Base-by-base conservation (phyloP, 2,113 vertebrate genomes). In the Marmota monax region DNA sequence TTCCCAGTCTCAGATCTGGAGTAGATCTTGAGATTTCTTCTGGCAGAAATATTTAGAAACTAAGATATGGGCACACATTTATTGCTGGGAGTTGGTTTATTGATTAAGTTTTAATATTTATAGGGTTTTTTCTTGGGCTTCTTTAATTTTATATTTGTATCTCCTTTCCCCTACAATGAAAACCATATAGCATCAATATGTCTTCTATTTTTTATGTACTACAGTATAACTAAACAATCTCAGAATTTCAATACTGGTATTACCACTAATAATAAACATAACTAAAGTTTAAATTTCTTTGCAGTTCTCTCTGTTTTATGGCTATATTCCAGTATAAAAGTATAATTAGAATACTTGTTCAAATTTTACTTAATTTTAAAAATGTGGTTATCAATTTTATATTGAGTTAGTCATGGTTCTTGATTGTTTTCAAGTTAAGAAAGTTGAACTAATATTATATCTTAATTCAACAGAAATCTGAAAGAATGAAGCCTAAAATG, bases 341-440 rank as follows among this genome's bases (percentile, higher is more conserved):
- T 29, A 86, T 61, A 80, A 16, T 73, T 39, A 92, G 84, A 83
- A 92, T 67, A 83, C 20, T 65, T 74, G 65, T 39, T 96, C n/a
- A 90, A 94, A 39, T 92, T 80, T 94, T 85, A 79, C 65, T 95
- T 29, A 96, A 56, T 88, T 92, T 95, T 88, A 34, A 58, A 16
- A 93, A 1, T 88, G 45, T 91, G 18, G 23, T n/a, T 91, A 89
- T 76, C 65, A 61, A 37, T 73, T 91, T 94, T 84, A 88, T 61
- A 65, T 34, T 91, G 84, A 88, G 29, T 37, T 83, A 94, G 4
- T 4, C 22, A 91, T 9, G 61, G 29, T 84, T 90, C 90, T 53
- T 85, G 17, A 73, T 84, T 84, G 14, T 61, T 96, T 96, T 92
- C 48, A 93, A 73, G 39, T 58, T 89, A 32, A 95, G 37, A 86